Conservation (phyloP, 2,113 vertebrate genomes). For the Athene cunicularia region DNA sequence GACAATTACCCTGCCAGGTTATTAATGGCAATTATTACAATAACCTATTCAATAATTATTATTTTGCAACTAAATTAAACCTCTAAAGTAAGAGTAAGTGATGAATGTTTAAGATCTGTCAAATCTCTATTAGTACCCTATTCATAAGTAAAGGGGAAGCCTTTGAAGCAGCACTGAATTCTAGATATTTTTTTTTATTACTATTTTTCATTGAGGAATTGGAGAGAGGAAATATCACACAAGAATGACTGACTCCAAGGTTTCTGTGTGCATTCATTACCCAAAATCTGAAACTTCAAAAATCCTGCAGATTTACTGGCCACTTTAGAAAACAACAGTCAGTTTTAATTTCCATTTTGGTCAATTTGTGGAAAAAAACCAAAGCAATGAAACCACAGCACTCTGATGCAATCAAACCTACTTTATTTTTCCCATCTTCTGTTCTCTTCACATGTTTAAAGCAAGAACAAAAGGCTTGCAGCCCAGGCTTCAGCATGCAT, state of each 20-base stretch:
- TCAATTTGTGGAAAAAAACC: neutral
- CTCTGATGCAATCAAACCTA: neutral
- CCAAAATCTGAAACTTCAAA: neutral
- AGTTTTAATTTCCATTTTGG: neutral
- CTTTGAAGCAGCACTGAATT: neutral
- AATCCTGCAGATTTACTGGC: neutral
- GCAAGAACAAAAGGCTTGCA: neutral
- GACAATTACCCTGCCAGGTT: neutral
- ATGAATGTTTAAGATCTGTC: slow-evolving; percentile 23
- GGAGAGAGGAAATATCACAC: neutral
- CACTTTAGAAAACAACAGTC: neutral
- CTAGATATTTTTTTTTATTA: neutral
- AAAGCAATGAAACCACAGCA: neutral
- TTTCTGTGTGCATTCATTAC: neutral
- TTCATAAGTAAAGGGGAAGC: slow-evolving; percentile 20
- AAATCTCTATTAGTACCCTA: slow-evolving; percentile 13
- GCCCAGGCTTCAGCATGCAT: neutral
- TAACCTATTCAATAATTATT: neutral
- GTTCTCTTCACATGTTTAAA: neutral
- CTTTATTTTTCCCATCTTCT: neutral
- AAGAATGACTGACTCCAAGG: neutral
- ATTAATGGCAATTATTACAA: slow-evolving; percentile 10
- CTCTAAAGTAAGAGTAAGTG: slow-evolving; percentile 6
- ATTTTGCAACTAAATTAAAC: slow-evolving; percentile 21
- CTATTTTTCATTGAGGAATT: neutral